Evolutionary conservation across 2,888 invertebrate species (phyloP).

Genomic region (Drosophila barbarae): DNA sequence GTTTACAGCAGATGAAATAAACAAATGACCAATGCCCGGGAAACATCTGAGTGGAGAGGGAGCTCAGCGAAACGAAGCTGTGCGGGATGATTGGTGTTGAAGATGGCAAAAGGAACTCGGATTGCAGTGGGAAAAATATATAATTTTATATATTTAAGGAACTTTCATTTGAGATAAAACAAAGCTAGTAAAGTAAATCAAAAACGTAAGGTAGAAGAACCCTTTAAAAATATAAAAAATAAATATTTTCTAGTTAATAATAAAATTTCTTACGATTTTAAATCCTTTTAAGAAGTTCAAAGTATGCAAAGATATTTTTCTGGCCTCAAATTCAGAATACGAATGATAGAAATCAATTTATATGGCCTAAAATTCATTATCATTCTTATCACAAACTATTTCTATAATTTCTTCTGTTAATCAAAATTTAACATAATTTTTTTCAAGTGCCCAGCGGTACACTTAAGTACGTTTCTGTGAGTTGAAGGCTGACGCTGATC

Average conservation of each 20-base stretch:
- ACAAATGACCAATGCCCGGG: conserved; percentile 58
- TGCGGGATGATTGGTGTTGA: conserved; percentile 13
- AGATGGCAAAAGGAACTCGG: conserved; percentile 16
- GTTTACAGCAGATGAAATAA: conserved; percentile 73
- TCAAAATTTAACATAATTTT: background rate
- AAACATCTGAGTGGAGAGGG: background rate
- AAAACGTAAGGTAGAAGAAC: fast-evolving
- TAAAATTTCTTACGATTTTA: background rate
- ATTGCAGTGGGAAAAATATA: conserved; percentile 4
- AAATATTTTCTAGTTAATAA: background rate
- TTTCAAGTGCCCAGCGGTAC: conserved; percentile 31
- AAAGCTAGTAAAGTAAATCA: background rate
- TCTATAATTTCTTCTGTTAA: background rate
- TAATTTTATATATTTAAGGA: background rate
- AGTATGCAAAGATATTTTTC: background rate
- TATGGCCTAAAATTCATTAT: background rate
- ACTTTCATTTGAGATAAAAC: no score
- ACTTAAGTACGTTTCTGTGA: conserved; percentile 57
- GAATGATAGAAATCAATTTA: background rate
- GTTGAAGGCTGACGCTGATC: conserved; percentile 30
- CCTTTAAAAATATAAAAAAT: background rate
- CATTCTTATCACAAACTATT: no score
- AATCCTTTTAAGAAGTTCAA: background rate
- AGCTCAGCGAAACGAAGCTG: conserved; percentile 8
- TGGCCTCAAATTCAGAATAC: background rate